Percentiles rank a stretch among this genome's conserved stretches.
Evolutionary conservation across 2,888 invertebrate species (phyloP).

Genomic region (Yponomeuta evonymella): DNA sequence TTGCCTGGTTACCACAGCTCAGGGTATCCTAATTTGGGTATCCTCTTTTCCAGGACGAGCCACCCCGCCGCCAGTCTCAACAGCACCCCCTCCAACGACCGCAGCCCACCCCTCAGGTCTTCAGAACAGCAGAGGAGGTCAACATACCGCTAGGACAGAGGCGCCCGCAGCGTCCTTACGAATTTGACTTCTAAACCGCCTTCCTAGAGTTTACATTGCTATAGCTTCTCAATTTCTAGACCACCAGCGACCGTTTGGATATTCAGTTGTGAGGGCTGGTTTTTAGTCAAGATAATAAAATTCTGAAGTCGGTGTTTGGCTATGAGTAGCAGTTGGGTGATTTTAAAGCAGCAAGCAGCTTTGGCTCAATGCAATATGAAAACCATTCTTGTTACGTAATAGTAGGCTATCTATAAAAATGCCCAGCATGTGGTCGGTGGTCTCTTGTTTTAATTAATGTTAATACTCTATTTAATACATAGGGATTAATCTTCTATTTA

Average conservation of each 20-base stretch:
- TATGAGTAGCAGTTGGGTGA: too few relatives aligned
- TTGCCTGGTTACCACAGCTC: too few relatives aligned
- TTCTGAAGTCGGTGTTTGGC: too few relatives aligned
- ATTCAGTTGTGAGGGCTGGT: not conserved
- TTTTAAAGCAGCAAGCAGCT: too few relatives aligned
- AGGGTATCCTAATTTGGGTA: too few relatives aligned
- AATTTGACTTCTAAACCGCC: constrained; percentile 59
- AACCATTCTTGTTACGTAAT: too few relatives aligned
- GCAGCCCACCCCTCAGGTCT: constrained; percentile 77
- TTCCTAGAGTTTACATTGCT: constrained; percentile 1
- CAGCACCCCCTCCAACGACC: constrained; percentile 60
- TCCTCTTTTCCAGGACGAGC: constrained; percentile 40
- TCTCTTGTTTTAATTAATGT: not conserved
- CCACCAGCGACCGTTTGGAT: not conserved
- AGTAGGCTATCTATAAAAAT: too few relatives aligned
- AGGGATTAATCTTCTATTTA: not conserved
- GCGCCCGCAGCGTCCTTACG: constrained; percentile 77
- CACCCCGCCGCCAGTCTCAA: constrained; percentile 43
- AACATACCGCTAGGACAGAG: constrained; percentile 90
- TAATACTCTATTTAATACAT: constrained; percentile 21
- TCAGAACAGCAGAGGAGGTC: constrained; percentile 90
- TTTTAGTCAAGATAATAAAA: too few relatives aligned
- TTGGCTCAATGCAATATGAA: too few relatives aligned
- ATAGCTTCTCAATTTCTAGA: not conserved
- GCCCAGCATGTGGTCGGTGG: not conserved